Evolutionary conservation across 1,140 invertebrate genomes (phyloP).

Genomic region (Ceratina calcarata): DNA sequence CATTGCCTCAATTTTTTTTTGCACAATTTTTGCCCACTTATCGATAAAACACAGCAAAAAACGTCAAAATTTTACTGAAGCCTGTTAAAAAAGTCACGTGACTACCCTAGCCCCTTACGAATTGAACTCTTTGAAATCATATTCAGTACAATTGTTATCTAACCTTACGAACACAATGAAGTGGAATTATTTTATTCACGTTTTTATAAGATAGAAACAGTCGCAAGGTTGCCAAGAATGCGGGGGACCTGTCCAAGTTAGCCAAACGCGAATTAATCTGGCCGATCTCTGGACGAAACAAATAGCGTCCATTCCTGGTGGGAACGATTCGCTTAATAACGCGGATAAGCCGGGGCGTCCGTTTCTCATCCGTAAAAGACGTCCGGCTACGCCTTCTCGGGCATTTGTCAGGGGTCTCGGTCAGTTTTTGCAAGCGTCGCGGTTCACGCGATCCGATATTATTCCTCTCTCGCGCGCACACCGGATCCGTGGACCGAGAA

Average conservation of each 20-base stretch:
- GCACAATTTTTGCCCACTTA: too few species aligned
- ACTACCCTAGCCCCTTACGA: too few species aligned
- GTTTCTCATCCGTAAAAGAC: conserved; percentile 62
- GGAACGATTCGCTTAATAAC: conserved; percentile 63
- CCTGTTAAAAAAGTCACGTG: too few species aligned
- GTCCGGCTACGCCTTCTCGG: conserved; percentile 47
- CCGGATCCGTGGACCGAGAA: background rate
- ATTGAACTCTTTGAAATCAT: too few species aligned
- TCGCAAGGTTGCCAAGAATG: too few species aligned
- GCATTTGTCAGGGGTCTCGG: conserved; percentile 57
- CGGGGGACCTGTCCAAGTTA: background rate
- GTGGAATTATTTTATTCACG: too few species aligned
- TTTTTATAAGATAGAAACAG: too few species aligned
- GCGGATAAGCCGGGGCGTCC: conserved; percentile 52
- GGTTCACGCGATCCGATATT: conserved; percentile 49
- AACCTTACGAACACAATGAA: too few species aligned
- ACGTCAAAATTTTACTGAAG: too few species aligned
- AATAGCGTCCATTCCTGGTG: conserved; percentile 59
- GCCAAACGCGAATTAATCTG: conserved; percentile 51
- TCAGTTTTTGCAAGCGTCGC: conserved; percentile 63
- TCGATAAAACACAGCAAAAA: too few species aligned
- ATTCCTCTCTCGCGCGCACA: background rate
- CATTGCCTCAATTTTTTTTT: too few species aligned
- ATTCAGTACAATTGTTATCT: too few species aligned
- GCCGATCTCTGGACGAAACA: conserved; percentile 50